Evolutionary conservation across 2,888 invertebrate species (phyloP), one percentile per base, ranked within the genome.

Genomic region (Microchrysa polita): DNA sequence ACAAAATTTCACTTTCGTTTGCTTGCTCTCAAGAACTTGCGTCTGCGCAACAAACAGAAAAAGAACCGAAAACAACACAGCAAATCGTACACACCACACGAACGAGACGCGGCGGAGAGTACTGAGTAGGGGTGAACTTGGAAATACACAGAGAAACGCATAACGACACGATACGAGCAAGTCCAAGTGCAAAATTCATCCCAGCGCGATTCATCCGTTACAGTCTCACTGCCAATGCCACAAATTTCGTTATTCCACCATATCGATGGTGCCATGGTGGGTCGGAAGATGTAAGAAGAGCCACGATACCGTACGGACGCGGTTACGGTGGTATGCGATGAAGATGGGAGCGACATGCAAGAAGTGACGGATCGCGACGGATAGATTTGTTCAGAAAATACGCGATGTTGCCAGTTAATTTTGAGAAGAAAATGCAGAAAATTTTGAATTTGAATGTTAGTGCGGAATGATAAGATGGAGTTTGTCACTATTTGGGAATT

Each of bases 191-290:
- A 48, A 10, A 48, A 48, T 48, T 48, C 48, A 48, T n/a, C 48
- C 5, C 5, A 48, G 5, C 5, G 48, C 10, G 16, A 52, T 40
- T 63, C 42, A 40, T 63, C 63, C 27, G n/a, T 48, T 48, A 4
- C 16, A 10, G 4, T 48, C 72, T 74, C 74, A 74, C 60, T 74
- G 74, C 72, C 74, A 74, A 74, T 71, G 74, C 74, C 74, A 74
- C 22, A 57, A 23, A 48, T 57, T 57, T 16, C 10, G 18, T 20
- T 57, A 12, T 57, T 2, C n/a, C n/a, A n/a, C n/a, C n/a, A n/a
- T n/a, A n/a, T n/a, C 57, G 57, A 4, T 20, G 57, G 20, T 42
- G 42, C 48, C 48, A 4, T 48, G 48, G n/a, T n/a, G n/a, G n/a
- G n/a, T n/a, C n/a, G n/a, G 14, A 48, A 48, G 14, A n/a, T 48